A percentile compares a stretch with the other conserved stretches of the same genome.
Conservation (phyloP, 2,113 vertebrate species). For the Struthidea cinerea region DNA sequence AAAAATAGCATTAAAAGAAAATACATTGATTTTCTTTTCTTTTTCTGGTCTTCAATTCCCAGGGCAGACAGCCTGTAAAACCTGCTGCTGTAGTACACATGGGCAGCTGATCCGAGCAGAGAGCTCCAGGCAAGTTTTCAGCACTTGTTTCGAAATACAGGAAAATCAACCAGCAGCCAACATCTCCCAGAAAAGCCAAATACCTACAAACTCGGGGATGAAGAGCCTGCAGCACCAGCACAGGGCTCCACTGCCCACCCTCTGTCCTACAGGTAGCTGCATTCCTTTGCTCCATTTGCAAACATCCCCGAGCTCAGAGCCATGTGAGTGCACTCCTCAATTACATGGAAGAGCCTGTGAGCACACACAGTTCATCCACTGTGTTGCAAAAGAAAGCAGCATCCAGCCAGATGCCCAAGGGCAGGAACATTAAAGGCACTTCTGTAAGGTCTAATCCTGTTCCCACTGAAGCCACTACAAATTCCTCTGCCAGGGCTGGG, state of each 20-base stretch:
- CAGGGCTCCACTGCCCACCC: background rate
- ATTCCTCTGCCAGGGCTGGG: background rate
- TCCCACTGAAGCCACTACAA: background rate
- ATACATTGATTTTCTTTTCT: background rate
- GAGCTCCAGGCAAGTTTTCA: background rate
- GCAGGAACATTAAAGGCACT: background rate
- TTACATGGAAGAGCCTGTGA: background rate
- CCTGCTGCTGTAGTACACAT: background rate
- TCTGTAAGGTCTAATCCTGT: background rate
- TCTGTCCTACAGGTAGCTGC: background rate
- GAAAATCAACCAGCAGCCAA: background rate
- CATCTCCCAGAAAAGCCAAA: background rate
- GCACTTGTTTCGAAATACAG: background rate
- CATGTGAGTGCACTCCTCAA: background rate
- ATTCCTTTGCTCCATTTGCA: background rate
- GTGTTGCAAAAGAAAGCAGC: background rate
- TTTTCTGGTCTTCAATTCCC: background rate
- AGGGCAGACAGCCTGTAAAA: background rate
- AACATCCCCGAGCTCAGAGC: background rate
- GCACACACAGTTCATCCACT: background rate
- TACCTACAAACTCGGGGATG: accelerated
- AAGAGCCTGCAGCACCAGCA: background rate
- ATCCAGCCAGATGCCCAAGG: background rate
- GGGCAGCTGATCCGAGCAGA: background rate
- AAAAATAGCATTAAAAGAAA: background rate